These are phyloP conservation scores for Anas platyrhynchos DNA, from an alignment of 2,113 vertebrate species.

Conservation along the genomic window DNA sequence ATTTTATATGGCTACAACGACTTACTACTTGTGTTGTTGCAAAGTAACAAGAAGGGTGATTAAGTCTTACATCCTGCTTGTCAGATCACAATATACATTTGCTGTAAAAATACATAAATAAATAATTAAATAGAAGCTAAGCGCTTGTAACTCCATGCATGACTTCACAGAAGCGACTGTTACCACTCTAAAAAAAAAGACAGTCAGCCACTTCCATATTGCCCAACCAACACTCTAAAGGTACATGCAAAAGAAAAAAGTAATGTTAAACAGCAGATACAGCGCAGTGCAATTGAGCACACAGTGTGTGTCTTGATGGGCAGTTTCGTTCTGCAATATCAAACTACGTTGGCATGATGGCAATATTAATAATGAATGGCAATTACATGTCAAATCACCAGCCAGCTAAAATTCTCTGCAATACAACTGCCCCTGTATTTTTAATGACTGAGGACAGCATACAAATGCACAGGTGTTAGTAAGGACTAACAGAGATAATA, in stretches of 20 bases:
- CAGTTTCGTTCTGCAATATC: not conserved
- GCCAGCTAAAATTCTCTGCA: not conserved
- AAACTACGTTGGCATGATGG: not conserved
- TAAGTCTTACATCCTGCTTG: not conserved
- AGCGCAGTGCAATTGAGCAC: not conserved
- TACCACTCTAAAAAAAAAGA: not conserved
- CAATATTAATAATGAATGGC: not conserved
- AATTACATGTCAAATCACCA: not conserved
- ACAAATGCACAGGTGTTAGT: not conserved
- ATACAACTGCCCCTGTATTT: not conserved
- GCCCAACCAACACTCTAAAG: not conserved
- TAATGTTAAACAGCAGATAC: not conserved
- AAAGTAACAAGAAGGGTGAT: not conserved
- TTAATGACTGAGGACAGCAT: not conserved
- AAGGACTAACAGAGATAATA: not conserved
- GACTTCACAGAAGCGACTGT: not conserved
- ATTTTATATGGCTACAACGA: not conserved
- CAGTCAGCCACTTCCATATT: not conserved
- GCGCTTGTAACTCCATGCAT: not conserved
- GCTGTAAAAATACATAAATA: not conserved
- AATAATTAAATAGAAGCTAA: not conserved
- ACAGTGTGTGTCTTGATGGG: not conserved
- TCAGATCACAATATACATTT: not conserved
- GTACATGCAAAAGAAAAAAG: not conserved
- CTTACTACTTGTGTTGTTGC: not conserved